Base-by-base conservation (phyloP, 2,888 invertebrate genomes). In the Athalia rosae region DNA sequence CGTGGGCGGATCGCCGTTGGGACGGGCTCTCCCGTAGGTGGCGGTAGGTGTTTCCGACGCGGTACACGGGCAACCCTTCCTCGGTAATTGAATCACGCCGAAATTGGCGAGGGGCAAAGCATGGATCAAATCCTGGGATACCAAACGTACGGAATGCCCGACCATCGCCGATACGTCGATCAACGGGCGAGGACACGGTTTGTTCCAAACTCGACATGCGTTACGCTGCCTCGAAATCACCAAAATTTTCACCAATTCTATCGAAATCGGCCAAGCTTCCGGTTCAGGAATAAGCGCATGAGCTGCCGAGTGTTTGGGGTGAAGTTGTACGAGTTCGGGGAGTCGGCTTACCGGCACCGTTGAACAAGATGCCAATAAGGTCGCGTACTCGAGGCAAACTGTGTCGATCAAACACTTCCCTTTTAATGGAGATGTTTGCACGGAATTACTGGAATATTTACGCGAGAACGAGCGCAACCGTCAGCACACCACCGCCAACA, bases 41-140 rank as follows among this genome's bases (percentile, higher is more conserved):
- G 64, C n/a, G 50, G 69, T 69, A 69, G 69, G 56, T 69, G 69
- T 69, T 69, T 69, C 28, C 69, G 41, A 69, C 41, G 69, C 9
- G 69, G 53, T 41, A 53, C 80, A 77, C 80, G 79, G 80, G 79
- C 81, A 79, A 81, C 79, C 80, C 79, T 78, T 78, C 77, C 79
- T 28, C 71, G 71, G 80, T 85, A 85, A 85, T 85, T 83, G 84
- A 85, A 85, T 85, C 83, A 82, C 81, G 81, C 83, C 82, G 69
- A 76, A 78, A 63, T 77, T 78, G 79, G 76, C 83, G 80, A 83
- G 80, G 81, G 84, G 81, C 83, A 82, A 85, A 85, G 84, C 81
- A 80, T 77, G 84, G 82, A 84, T 85, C 85, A 85, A 85, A 84
- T 84, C 71, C 56, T 15, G 43, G 43, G 43, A 71, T 56, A 58